These are phyloP conservation scores for Oryzias sinensis DNA, from an alignment of 2,797 vertebrate genomes.

Conservation along the genomic window DNA sequence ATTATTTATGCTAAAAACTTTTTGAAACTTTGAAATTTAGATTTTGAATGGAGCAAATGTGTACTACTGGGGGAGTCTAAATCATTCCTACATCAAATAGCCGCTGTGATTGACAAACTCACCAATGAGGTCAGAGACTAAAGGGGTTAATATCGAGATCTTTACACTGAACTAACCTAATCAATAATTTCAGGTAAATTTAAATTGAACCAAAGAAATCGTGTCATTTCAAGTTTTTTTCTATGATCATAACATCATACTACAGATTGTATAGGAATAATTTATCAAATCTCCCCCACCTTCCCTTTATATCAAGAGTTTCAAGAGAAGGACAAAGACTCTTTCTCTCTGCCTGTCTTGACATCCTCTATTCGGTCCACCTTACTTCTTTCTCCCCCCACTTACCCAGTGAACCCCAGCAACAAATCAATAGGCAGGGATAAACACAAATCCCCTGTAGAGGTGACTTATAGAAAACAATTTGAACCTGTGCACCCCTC, in stretches of 20 bases:
- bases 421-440: conserved; percentile 75
- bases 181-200: too few species aligned
- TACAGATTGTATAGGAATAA: neutral
- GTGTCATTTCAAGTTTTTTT: neutral
- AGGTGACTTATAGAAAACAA: conserved; percentile 79
- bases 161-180: too few species aligned
- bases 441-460: conserved; percentile 73
- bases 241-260: neutral
- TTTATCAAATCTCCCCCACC: conserved; percentile 8
- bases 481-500: conserved; percentile 67
- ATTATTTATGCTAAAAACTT: too few species aligned
- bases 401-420: conserved; percentile 60
- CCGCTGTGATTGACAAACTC: too few species aligned
- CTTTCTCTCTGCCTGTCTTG: conserved; percentile 25
- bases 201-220: too few species aligned
- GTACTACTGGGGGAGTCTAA: too few species aligned
- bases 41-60: too few species aligned
- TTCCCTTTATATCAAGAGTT: conserved; percentile 19
- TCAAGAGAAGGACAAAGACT: conserved; percentile 45
- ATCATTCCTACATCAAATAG: too few species aligned
- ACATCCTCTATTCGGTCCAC: conserved; percentile 46
- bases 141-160: too few species aligned
- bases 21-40: too few species aligned
- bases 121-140: too few species aligned
- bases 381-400: conserved; percentile 37